Evolutionary conservation across 1,140 invertebrate species (phyloP), one percentile per base, ranked within the genome.

Genomic region (Euwallacea similis): DNA sequence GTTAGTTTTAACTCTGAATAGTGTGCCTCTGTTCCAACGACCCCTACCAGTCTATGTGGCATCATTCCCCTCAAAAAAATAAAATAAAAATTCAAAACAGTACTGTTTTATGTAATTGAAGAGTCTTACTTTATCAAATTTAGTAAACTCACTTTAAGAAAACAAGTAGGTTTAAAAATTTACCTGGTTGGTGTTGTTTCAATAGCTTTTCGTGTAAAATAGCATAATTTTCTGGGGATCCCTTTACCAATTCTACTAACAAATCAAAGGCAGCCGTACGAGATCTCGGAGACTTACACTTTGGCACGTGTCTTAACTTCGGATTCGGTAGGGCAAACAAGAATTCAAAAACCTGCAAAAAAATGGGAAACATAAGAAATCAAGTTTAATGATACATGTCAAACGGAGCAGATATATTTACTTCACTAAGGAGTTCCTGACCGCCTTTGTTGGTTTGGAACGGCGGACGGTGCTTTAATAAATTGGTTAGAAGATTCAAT

Each of bases 291-390:
- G 93, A 95, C 82, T 98, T 97, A 82, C 95, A 97, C 79, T 96
- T 96, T 0, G 96, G 95, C 6, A 96, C 87, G 76, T 95, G 89
- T 11, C 95, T 87, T 61, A 93, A 88, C 64, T 88, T 86, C 0
- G 94, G 92, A 77, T 90, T 94, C 0, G 95, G 94, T 55, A 97
- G 86, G 42, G 94, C 93, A 81, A 98, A 98, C 6, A 98, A 83
- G 80, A 92, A 94, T 42, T 93, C 89, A 79, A 96, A 97, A 0
- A 96, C 86, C 83, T 92, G 81, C 46, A 72, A 67, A 42, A 47
- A 64, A 64, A 64, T 13, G 46, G 8, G 7, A 33, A 2, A 47
- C 15, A 11, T 64, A 13, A 21, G n/a, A 13, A 64, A 50, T 42
- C 7, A 64, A 8, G 21, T 6, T 11, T 13, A 50, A 6, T 50